Evolutionary conservation across 2,888 invertebrate genomes (phyloP).

Genomic region (Helobdella robusta): DNA sequence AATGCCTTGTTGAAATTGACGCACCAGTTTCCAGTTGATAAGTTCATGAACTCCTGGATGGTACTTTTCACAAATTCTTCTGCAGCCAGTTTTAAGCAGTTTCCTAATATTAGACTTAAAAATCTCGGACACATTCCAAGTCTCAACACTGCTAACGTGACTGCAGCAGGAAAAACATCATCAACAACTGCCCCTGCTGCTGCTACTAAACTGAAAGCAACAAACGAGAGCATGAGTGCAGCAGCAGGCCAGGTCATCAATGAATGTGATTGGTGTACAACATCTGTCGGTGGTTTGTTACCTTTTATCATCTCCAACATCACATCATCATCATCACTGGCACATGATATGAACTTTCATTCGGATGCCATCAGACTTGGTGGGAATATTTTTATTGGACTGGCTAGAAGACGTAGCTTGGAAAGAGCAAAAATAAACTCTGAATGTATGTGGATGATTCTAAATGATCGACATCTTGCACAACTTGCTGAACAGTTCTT

Average conservation of each 20-base stretch:
- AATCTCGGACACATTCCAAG: no score
- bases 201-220: no score
- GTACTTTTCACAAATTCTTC: neutral
- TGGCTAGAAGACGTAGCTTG: conserved; percentile 1
- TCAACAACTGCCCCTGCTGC: no score
- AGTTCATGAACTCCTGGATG: conserved; percentile 60
- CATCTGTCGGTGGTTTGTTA: conserved; percentile 43
- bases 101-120: no score
- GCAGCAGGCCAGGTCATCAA: conserved; percentile 37
- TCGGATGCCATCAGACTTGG: conserved; percentile 53
- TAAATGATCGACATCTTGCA: no score
- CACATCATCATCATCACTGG: conserved; percentile 50
- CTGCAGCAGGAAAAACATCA: no score
- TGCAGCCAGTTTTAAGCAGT: no score
- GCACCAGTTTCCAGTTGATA: conserved; percentile 60
- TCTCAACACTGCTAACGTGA: no score
- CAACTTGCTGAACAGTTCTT: no score
- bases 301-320: conserved; percentile 41
- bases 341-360: conserved; percentile 55
- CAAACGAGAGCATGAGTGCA: no score
- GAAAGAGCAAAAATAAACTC: no score
- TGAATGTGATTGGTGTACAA: conserved; percentile 37
- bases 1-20: conserved; percentile 63
- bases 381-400: conserved; percentile 57
- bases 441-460: no score